Percentiles rank a stretch among this genome's conserved stretches.
phyloP scores from a whole-genome alignment of 2,113 vertebrate species.

The Poicephalus meyeri region DNA sequence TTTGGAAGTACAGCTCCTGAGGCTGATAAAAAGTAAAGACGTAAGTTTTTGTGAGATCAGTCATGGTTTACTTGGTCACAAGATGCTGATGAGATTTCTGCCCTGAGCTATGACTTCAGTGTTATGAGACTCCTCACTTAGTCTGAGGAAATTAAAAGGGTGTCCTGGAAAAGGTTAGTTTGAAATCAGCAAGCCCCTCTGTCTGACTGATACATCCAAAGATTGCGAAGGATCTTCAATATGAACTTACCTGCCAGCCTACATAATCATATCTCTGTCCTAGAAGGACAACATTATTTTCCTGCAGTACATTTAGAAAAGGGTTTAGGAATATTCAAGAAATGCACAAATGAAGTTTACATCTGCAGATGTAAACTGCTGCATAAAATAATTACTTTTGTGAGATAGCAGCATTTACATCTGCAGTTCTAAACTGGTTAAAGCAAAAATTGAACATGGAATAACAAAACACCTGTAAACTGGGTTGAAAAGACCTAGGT shows the following conservation, averaged over 20 bases:
- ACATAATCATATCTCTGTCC: neutral
- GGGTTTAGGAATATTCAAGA: neutral
- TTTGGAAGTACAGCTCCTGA: neutral
- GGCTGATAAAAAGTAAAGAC: neutral
- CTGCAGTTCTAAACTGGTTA: neutral
- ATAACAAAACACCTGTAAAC: neutral
- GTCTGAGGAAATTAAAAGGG: neutral
- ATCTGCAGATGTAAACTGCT: neutral
- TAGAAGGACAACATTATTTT: neutral
- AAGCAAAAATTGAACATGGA: neutral
- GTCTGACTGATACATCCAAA: neutral
- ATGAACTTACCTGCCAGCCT: neutral
- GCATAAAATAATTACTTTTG: neutral
- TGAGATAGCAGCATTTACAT: neutral
- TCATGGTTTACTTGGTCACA: neutral
- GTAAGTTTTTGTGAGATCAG: neutral
- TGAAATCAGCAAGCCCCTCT: neutral
- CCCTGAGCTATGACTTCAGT: neutral
- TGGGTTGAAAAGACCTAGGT: neutral
- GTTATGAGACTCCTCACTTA: neutral
- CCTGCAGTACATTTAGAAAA: neutral
- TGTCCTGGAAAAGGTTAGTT: neutral
- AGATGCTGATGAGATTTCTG: neutral
- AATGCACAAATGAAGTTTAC: neutral
- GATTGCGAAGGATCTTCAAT: neutral